Conservation (phyloP, 2,113 vertebrate species). For the Sylvietta virens region DNA sequence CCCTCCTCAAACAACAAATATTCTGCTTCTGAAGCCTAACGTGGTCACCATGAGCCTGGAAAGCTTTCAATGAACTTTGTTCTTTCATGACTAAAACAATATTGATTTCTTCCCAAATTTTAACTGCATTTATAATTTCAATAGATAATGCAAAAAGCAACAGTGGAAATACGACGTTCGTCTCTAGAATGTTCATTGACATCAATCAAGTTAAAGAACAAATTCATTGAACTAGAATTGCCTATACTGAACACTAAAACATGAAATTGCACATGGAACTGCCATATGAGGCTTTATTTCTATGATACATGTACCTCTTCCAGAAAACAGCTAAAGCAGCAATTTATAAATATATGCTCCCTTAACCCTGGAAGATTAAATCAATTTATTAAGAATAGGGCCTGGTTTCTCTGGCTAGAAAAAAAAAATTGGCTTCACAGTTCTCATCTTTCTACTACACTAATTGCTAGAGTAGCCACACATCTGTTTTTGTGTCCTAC, state of each 20-base stretch:
- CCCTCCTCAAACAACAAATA: not conserved
- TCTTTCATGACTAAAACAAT: not conserved
- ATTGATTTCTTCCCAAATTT: not conserved
- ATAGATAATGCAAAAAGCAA: not conserved
- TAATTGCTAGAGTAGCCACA: not conserved
- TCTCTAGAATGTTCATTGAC: not conserved
- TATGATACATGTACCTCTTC: not conserved
- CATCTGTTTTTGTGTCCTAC: not conserved
- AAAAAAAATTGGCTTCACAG: not conserved
- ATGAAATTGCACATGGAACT: not conserved
- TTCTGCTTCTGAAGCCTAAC: not conserved
- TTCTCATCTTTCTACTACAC: not conserved
- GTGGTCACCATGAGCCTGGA: not conserved
- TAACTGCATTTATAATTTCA: not conserved
- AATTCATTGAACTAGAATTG: not conserved
- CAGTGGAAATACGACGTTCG: not conserved
- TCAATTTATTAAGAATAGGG: not conserved
- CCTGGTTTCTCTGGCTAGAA: not conserved
- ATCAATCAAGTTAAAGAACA: not conserved
- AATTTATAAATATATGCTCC: not conserved
- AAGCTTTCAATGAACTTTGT: not conserved
- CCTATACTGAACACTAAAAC: not conserved
- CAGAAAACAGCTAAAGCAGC: not conserved
- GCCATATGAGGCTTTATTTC: not conserved
- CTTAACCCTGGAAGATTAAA: not conserved